Conservation (phyloP, 2,113 vertebrate genomes). For the Phoxinus phoxinus region DNA sequence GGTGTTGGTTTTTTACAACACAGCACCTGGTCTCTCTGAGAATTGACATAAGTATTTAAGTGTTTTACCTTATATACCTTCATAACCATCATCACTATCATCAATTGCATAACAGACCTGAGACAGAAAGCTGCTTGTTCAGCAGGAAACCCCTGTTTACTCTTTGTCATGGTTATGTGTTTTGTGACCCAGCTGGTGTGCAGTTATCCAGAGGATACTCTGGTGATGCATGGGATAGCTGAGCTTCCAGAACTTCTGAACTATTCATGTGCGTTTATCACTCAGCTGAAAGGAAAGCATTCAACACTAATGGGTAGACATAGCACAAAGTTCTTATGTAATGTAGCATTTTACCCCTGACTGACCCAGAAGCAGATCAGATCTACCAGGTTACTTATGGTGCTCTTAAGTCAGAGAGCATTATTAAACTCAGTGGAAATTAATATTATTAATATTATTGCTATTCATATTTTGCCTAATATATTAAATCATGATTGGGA, state of each 20-base stretch:
- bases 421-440: background rate
- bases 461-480: background rate
- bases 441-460: background rate
- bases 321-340: constrained; percentile 22
- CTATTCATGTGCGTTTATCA: constrained; percentile 39
- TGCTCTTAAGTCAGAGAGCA: background rate
- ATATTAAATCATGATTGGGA: background rate
- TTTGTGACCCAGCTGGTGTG: constrained; percentile 35
- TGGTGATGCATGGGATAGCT: background rate
- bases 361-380: constrained; percentile 13
- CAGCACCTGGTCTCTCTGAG: background rate
- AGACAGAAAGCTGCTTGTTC: background rate
- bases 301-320: constrained; percentile 14
- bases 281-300: constrained; percentile 27
- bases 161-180: background rate
- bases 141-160: constrained; percentile 3
- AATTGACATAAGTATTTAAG: background rate
- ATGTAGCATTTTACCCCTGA: constrained; percentile 4
- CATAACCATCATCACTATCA: background rate
- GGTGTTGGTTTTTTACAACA: background rate
- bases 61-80: background rate
- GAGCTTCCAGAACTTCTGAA: constrained; percentile 31
- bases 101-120: background rate
- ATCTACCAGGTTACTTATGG: constrained; percentile 61
- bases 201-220: background rate